phyloP scores from a whole-genome alignment of 2,113 vertebrate genomes.

The Melanotaenia duboulayi region DNA sequence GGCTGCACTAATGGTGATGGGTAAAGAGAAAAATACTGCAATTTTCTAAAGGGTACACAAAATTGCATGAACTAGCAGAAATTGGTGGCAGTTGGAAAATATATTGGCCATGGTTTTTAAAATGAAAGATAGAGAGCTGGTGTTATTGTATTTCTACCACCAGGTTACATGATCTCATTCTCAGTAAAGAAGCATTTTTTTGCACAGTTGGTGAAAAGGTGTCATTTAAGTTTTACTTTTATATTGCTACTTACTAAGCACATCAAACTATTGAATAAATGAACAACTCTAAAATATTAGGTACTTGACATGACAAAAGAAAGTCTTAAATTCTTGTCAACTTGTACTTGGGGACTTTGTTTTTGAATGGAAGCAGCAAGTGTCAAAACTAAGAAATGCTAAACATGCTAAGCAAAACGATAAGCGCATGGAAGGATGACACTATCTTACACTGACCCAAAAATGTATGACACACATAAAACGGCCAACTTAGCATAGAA shows the following conservation, averaged over 20 bases:
- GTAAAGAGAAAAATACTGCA: constrained; percentile 58
- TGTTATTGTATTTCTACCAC: constrained; percentile 16
- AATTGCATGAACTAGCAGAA: constrained; percentile 56
- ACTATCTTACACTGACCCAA: too few relatives aligned
- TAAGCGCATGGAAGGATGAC: too few relatives aligned
- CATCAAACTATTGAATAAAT: background rate
- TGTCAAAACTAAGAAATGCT: too few relatives aligned
- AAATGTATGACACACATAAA: too few relatives aligned
- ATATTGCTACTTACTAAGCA: background rate
- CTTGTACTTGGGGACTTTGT: too few relatives aligned
- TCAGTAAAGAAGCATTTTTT: background rate
- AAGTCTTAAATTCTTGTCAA: too few relatives aligned
- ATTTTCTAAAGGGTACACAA: constrained; percentile 52
- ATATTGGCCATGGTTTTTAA: constrained; percentile 34
- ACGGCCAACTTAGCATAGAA: background rate
- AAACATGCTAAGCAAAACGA: too few relatives aligned
- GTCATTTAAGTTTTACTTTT: background rate
- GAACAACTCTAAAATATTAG: background rate
- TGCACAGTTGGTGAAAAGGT: background rate
- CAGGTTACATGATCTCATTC: background rate
- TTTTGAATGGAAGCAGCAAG: too few relatives aligned
- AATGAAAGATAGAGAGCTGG: constrained; percentile 30
- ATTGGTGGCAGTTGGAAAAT: constrained; percentile 43
- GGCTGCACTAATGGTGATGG: constrained; percentile 64
- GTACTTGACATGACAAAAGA: background rate